Evolutionary conservation across 2,113 vertebrate species (phyloP), one percentile per base, ranked within the genome.

Genomic region (Sinocyclocheilus anshuiensis): DNA sequence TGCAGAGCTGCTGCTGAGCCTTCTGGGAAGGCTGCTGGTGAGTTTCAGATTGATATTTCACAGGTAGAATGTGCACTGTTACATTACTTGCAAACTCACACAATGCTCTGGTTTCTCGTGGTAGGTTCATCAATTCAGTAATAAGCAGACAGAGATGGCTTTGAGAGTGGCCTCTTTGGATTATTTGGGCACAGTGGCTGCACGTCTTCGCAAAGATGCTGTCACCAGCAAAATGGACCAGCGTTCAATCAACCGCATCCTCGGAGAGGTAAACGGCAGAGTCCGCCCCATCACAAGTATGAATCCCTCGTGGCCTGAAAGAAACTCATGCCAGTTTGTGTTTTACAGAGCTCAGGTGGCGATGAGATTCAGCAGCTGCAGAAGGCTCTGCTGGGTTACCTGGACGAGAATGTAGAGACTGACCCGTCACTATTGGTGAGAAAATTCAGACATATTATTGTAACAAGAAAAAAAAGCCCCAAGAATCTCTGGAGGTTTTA

Each of bases 151-250:
- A 71, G 98, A 99, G 91, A 99, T 99, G 98, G 97, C 98, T 79
- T 94, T 99, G 89, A 96, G 98, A 93, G 98, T 99, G 83, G 98
- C 98, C 12, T 99, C 98, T 11, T 95, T 99, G 90, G 98, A 99
- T 93, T 99, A 99, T 90, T 95, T 99, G 91, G 98, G 98, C 91
- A 99, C 98, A 33, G 98, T 99, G 83, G 98, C 98, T 4, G 97
- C 98, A 33, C 95, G 98, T 84, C 91, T 99, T 0, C 96, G 98
- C 87, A 99, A 99, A 92, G 98, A 99, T 71, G 97, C 97, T 0
- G 98, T 99, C 86, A 97, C 97, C 90, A 99, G 97, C 95, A 98
- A 96, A 92, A 98, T 99, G 98, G 97, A 99, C 93, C 97, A 99
- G 94, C 96, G 96, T 57, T 97, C 97, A 86, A 97, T 99, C 87